Evolutionary conservation across 1,140 invertebrate genomes (phyloP).

Genomic region (Hormaphis cornu): DNA sequence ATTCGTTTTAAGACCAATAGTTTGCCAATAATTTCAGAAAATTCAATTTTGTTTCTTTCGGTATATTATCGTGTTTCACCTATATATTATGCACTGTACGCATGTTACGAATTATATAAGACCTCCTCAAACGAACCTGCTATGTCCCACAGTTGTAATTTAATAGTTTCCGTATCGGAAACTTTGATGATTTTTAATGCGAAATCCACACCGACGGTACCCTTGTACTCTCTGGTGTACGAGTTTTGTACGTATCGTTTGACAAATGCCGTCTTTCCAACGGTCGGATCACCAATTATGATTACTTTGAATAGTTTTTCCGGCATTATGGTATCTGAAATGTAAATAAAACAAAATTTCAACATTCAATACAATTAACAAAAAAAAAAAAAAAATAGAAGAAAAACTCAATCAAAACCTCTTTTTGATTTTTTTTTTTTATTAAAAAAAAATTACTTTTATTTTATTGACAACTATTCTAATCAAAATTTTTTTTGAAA

Average conservation of each 20-base stretch:
- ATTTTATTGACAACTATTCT: no score
- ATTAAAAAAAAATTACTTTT: no score
- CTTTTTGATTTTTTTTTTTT: no score
- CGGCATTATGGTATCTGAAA: slow-evolving; percentile 33
- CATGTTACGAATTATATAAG: background rate
- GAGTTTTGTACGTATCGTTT: slow-evolving; percentile 47
- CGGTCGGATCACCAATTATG: slow-evolving; percentile 48
- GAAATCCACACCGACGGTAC: slow-evolving; percentile 52
- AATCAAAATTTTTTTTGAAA: no score
- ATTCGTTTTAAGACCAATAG: no score
- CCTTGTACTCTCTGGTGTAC: slow-evolving; percentile 47
- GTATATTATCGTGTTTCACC: no score
- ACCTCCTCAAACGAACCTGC: slow-evolving; percentile 42
- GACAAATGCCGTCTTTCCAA: slow-evolving; percentile 49
- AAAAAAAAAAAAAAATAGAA: background rate
- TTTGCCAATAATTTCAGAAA: no score
- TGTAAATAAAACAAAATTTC: background rate
- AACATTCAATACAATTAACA: no score
- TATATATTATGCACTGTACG: no score
- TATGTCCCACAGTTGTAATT: slow-evolving; percentile 54
- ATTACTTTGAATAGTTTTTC: slow-evolving; percentile 49
- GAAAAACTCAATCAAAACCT: background rate
- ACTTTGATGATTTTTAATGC: slow-evolving; percentile 52
- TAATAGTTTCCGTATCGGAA: slow-evolving; percentile 49
- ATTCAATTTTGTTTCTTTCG: no score